Percentiles rank a stretch among this genome's conserved stretches.
Conservation (phyloP, 1,140 invertebrate species). For the Sweltsa coloradensis region DNA sequence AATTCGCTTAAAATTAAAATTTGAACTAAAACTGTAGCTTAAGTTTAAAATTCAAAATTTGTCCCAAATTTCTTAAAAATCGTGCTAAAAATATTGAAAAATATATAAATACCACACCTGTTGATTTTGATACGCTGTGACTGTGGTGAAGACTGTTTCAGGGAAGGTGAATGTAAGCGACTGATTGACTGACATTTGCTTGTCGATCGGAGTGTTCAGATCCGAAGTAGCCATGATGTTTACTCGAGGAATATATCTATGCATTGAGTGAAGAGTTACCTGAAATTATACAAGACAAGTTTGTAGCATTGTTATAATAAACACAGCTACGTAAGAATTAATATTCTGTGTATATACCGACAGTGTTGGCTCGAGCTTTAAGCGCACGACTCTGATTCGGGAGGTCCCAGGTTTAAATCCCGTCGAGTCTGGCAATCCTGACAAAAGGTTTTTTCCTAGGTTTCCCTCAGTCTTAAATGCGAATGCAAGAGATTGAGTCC, state of each 20-base stretch:
- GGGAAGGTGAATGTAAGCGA: constrained; percentile 36
- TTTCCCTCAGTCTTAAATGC: no score
- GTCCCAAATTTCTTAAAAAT: no score
- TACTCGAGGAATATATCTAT: constrained; percentile 38
- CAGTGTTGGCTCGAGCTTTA: no score
- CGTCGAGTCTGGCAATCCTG: no score
- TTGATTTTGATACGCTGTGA: constrained; percentile 49
- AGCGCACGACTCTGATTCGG: no score
- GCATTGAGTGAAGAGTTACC: constrained; percentile 42
- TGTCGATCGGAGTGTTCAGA: constrained; percentile 15
- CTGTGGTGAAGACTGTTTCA: constrained; percentile 43
- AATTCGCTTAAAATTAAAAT: no score
- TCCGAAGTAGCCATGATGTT: constrained; percentile 25
- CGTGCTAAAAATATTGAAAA: background rate
- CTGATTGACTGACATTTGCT: constrained; percentile 17
- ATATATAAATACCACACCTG: constrained; percentile 28
- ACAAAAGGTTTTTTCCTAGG: no score
- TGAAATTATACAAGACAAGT: constrained; percentile 13
- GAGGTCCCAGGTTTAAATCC: no score
- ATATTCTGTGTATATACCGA: background rate
- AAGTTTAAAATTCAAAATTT: no score
- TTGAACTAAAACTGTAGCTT: no score
- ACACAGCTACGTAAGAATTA: background rate
- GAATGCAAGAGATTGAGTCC: no score
- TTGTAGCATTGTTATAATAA: background rate